Evolutionary conservation across 2,797 vertebrate species (phyloP).

Genomic region (Mionectes olivaceus): DNA sequence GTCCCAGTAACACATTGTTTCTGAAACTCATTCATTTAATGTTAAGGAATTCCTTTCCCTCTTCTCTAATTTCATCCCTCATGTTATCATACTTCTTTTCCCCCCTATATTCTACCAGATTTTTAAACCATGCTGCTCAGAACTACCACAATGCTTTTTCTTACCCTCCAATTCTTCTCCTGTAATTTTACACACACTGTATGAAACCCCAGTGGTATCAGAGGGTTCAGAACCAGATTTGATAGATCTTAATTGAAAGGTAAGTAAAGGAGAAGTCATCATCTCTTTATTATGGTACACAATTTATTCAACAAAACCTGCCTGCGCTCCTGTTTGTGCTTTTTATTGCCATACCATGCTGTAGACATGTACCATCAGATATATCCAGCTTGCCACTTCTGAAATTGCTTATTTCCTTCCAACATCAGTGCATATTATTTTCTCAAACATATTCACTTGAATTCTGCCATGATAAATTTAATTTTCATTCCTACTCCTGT

Average conservation of each 20-base stretch:
- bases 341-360: background rate
- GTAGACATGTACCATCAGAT: background rate
- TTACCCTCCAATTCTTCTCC: background rate
- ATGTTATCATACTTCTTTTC: background rate
- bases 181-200: background rate
- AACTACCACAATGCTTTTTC: background rate
- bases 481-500: background rate
- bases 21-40: background rate
- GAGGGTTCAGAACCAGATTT: background rate
- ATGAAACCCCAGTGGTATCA: background rate
- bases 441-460: background rate
- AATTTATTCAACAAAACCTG: background rate
- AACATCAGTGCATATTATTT: background rate
- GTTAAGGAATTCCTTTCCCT: background rate
- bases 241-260: background rate
- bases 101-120: background rate
- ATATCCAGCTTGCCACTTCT: background rate
- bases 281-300: background rate
- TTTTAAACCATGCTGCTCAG: background rate
- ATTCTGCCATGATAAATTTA: background rate
- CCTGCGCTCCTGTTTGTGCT: background rate
- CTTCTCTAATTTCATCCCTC: background rate
- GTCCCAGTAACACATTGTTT: background rate
- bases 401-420: background rate
- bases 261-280: background rate